Conservation (phyloP, 2,797 vertebrate species). For the Propithecus perrieri region DNA sequence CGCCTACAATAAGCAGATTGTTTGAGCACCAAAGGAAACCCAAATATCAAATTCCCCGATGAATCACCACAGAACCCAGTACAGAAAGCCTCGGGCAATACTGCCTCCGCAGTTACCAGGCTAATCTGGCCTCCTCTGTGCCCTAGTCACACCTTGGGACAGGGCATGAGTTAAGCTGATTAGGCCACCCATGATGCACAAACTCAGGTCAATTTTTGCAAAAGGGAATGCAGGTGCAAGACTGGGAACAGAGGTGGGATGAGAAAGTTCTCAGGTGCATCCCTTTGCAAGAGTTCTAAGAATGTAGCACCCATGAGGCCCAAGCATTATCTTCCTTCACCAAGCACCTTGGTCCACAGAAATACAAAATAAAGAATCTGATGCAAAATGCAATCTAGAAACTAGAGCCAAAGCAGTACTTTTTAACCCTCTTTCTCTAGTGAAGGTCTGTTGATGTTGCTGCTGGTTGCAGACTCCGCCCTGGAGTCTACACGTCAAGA, state of each 20-base stretch:
- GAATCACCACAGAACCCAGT: neutral
- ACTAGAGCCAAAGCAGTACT: neutral
- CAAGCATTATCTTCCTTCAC: neutral
- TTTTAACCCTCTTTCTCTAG: neutral
- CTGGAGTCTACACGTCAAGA: neutral
- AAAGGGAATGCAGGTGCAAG: neutral
- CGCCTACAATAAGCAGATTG: neutral
- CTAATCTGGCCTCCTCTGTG: neutral
- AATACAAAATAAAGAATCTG: neutral
- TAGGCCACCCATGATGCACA: neutral
- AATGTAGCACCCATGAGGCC: neutral
- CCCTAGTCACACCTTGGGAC: neutral
- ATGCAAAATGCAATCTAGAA: neutral
- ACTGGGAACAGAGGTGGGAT: neutral
- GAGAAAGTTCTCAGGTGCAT: neutral
- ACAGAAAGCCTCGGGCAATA: neutral
- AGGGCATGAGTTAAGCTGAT: neutral
- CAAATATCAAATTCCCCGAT: neutral
- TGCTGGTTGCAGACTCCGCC: neutral
- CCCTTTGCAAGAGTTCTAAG: neutral
- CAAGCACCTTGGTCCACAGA: neutral
- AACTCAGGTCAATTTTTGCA: neutral
- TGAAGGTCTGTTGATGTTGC: neutral
- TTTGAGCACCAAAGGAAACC: neutral
- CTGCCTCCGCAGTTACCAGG: neutral